phyloP scores from a whole-genome alignment of 2,888 invertebrate species.

The Drosophila demipolita region DNA sequence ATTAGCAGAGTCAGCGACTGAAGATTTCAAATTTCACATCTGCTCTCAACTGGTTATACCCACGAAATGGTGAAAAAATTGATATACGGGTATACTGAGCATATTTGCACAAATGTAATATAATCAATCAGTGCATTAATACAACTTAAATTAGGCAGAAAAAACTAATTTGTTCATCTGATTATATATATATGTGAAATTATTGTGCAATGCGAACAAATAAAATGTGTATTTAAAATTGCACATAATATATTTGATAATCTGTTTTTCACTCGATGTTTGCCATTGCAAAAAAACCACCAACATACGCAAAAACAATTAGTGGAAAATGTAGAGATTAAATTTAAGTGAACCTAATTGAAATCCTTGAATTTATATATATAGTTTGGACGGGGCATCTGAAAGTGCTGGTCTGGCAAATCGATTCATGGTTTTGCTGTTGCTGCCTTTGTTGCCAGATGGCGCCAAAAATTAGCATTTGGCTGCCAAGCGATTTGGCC shows the following conservation, averaged over 20 bases:
- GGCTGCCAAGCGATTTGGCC: conserved; percentile 53
- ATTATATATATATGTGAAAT: neutral
- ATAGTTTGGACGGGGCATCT: neutral
- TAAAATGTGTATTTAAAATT: neutral
- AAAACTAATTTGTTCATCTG: neutral
- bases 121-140: neutral
- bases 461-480: conserved; percentile 69
- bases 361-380: neutral
- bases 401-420: neutral
- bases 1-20: conserved; percentile 24
- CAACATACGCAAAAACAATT: neutral
- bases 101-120: neutral
- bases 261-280: neutral
- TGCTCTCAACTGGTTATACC: neutral
- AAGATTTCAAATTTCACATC: too few species aligned
- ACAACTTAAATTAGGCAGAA: neutral
- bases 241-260: neutral
- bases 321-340: neutral
- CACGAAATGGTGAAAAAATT: neutral
- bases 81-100: neutral
- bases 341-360: neutral
- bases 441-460: conserved; percentile 50
- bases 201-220: neutral
- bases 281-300: neutral
- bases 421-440: conserved; percentile 12